Evolutionary conservation across 2,797 vertebrate genomes (phyloP).

Genomic region (Labroides dimidiatus): DNA sequence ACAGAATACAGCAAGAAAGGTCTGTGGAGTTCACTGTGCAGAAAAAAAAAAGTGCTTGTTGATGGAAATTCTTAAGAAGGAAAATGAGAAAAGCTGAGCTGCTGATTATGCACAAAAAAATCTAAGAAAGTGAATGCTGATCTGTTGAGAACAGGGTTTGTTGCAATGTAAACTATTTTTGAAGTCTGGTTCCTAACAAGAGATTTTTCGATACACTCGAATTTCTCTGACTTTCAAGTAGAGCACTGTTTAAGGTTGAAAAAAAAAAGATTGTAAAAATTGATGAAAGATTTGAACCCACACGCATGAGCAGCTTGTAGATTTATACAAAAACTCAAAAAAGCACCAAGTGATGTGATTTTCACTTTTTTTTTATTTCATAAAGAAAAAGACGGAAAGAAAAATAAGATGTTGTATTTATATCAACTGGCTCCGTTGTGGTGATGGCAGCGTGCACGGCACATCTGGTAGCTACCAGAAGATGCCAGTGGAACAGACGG

Average conservation of each 20-base stretch:
- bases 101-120: constrained; percentile 13
- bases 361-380: no score
- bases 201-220: neutral
- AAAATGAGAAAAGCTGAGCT: constrained; percentile 9
- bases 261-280: neutral
- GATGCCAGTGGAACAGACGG: no score
- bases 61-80: neutral
- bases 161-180: constrained; percentile 1
- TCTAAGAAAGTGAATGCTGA: neutral
- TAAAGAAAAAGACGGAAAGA: no score
- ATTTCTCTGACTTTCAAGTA: neutral
- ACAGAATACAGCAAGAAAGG: neutral
- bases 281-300: no score
- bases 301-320: no score
- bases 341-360: no score
- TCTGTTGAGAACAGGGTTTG: constrained; percentile 6
- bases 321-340: no score
- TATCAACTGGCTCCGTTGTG: no score
- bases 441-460: no score
- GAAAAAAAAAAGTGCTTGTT: constrained; percentile 1
- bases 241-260: neutral
- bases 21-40: neutral
- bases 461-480: no score
- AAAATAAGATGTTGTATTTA: no score
- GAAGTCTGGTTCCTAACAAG: neutral